Evolutionary conservation across 2,888 invertebrate genomes (phyloP).

Genomic region (Lasioglossum oenotherae): DNA sequence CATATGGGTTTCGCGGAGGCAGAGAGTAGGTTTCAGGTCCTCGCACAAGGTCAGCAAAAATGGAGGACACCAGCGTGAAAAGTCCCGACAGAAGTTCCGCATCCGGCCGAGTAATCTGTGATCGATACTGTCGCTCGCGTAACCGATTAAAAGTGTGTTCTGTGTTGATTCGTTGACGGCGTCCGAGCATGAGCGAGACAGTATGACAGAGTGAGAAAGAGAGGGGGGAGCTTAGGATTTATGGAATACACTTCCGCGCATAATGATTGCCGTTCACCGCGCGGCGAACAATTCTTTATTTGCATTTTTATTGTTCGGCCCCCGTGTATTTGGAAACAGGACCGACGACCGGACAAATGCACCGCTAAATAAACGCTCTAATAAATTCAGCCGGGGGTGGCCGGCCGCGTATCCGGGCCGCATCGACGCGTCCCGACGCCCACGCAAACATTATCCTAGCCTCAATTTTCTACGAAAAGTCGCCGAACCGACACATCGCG

Average conservation of each 20-base stretch:
- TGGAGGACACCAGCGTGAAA: neutral
- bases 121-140: slow-evolving; percentile 41
- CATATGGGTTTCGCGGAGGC: neutral
- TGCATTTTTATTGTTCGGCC: slow-evolving; percentile 60
- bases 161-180: slow-evolving; percentile 34
- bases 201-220: neutral
- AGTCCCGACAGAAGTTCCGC: neutral
- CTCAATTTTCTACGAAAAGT: too few species aligned
- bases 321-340: slow-evolving; percentile 26
- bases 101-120: slow-evolving; percentile 6
- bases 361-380: slow-evolving; percentile 50
- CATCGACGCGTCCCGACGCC: slow-evolving; percentile 1
- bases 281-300: slow-evolving; percentile 57
- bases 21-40: neutral
- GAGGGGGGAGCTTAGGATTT: slow-evolving; percentile 33
- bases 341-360: slow-evolving; percentile 40
- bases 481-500: too few species aligned
- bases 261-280: slow-evolving; percentile 48
- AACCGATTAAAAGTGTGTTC: slow-evolving; percentile 24
- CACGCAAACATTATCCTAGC: slow-evolving; percentile 16
- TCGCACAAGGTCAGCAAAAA: neutral
- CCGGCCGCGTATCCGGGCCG: slow-evolving; percentile 7
- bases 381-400: slow-evolving; percentile 39
- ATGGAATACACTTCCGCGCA: slow-evolving; percentile 52
- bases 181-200: neutral